A percentile compares a stretch with the other conserved stretches of the same genome.
These are phyloP conservation scores for Gallinago nigripennis DNA, from an alignment of 2,797 vertebrate species.

Conservation along the genomic window DNA sequence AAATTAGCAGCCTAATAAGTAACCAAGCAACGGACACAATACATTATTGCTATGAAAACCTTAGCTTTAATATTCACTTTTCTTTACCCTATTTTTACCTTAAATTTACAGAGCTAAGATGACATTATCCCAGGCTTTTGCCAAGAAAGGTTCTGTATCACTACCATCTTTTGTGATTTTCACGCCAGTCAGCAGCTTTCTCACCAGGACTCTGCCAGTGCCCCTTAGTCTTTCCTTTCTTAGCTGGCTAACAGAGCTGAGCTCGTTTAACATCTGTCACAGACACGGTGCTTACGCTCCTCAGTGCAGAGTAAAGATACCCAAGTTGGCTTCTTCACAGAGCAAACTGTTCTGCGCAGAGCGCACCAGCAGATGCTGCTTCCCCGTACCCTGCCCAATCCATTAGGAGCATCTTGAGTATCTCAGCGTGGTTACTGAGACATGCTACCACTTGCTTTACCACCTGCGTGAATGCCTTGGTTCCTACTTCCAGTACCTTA, in stretches of 20 bases:
- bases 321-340: not conserved
- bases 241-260: not conserved
- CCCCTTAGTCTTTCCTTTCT: not conserved
- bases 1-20: conserved; percentile 22
- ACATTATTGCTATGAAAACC: not conserved
- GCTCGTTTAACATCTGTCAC: conserved; percentile 29
- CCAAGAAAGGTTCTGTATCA: not conserved
- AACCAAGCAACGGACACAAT: conserved; percentile 24
- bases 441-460: not conserved
- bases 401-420: not conserved
- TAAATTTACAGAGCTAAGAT: not conserved
- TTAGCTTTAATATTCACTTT: not conserved
- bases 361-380: not conserved
- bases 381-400: not conserved
- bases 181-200: not conserved
- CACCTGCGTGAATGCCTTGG: not conserved
- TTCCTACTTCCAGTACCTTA: not conserved
- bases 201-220: not conserved
- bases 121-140: not conserved
- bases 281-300: not conserved
- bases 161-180: not conserved
- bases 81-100: not conserved
- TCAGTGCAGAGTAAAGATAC: not conserved
- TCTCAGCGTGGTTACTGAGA: not conserved
- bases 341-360: not conserved